Percentiles rank a stretch among this genome's conserved stretches.
Conservation (phyloP, 1,140 invertebrate species). For the Varroa destructor region DNA sequence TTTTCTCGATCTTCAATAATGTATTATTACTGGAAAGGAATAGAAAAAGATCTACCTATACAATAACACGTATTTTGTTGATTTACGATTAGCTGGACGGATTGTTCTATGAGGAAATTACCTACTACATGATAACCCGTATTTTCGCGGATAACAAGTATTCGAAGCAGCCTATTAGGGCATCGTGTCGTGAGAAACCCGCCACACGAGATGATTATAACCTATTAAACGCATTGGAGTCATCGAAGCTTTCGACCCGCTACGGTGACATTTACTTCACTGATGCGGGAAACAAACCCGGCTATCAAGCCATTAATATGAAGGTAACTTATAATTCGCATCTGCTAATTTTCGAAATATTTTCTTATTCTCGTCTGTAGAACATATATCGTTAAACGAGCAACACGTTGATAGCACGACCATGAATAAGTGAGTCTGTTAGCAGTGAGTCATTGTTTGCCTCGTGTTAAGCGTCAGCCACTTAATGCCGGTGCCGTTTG, state of each 20-base stretch:
- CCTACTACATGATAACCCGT: neutral
- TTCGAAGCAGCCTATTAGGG: neutral
- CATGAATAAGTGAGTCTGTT: too few relatives aligned
- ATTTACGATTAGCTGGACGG: constrained; percentile 3
- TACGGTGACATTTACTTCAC: constrained; percentile 3
- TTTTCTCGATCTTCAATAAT: too few relatives aligned
- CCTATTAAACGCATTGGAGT: neutral
- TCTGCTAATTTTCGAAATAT: too few relatives aligned
- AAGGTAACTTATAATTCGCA: neutral
- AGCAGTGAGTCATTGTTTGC: too few relatives aligned
- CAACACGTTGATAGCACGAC: too few relatives aligned
- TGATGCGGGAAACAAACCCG: neutral
- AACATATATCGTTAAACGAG: too few relatives aligned
- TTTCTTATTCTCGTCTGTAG: too few relatives aligned
- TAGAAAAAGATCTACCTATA: too few relatives aligned
- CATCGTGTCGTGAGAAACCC: neutral
- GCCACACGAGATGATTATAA: neutral
- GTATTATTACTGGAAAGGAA: too few relatives aligned
- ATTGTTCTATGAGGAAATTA: constrained; percentile 15
- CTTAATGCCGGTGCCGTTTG: too few relatives aligned
- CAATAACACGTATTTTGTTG: neutral
- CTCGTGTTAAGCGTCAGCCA: too few relatives aligned
- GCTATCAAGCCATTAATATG: constrained; percentile 4
- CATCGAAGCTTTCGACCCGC: neutral
- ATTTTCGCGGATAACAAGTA: constrained; percentile 14